A percentile compares a stretch with the other conserved stretches of the same genome.
These are phyloP conservation scores for Hypanus sabinus DNA, from an alignment of 2,113 vertebrate genomes.

Conservation along the genomic window DNA sequence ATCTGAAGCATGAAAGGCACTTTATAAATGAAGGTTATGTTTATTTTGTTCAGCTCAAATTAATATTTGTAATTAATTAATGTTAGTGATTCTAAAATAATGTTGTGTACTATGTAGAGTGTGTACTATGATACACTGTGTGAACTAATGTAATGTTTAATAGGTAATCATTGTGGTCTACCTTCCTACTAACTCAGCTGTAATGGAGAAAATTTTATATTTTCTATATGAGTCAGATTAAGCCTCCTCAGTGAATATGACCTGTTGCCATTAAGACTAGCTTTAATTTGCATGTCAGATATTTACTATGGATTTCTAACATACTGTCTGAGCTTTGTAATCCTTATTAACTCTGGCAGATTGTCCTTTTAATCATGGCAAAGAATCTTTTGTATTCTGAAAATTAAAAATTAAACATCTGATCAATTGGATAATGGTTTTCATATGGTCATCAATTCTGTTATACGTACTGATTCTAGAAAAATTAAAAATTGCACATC, in stretches of 20 bases:
- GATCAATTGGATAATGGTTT: background rate
- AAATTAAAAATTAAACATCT: background rate
- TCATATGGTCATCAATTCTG: background rate
- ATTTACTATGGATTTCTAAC: slow-evolving; percentile 54
- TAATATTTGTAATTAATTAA: background rate
- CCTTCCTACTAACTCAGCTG: slow-evolving; percentile 52
- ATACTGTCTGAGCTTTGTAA: slow-evolving; percentile 64
- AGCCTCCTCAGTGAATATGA: slow-evolving; percentile 53
- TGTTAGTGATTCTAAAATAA: background rate
- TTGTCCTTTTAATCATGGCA: slow-evolving; percentile 61
- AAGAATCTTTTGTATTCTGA: slow-evolving; percentile 39
- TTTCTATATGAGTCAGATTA: slow-evolving; percentile 50
- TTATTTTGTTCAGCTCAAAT: background rate
- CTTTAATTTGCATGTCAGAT: slow-evolving; percentile 59
- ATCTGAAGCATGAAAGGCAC: background rate
- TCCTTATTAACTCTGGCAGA: slow-evolving; percentile 57
- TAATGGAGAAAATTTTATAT: slow-evolving; percentile 45
- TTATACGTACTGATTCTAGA: background rate
- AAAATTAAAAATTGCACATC: background rate
- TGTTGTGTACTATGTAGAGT: background rate
- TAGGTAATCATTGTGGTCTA: slow-evolving; percentile 20
- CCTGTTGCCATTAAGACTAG: slow-evolving; percentile 50
- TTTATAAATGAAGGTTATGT: background rate
- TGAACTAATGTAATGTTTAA: background rate
- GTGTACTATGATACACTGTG: slow-evolving; percentile 5